phyloP scores from a whole-genome alignment of 2,113 vertebrate species.

The Xyliphius kryptos region DNA sequence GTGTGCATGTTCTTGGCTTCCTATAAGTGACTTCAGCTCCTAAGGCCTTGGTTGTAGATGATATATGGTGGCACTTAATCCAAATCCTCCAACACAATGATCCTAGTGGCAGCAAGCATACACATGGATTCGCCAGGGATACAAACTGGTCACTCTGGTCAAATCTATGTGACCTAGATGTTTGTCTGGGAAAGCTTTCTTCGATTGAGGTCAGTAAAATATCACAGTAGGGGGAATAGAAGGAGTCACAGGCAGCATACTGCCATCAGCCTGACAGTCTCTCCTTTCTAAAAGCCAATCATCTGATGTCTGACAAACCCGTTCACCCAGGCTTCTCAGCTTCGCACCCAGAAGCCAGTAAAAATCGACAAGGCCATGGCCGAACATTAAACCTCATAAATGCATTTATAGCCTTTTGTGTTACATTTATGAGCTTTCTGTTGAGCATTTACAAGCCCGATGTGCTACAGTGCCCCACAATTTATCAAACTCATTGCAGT shows the following conservation, averaged over 20 bases:
- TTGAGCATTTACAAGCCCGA: conserved; percentile 20
- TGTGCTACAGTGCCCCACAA: conserved; percentile 8
- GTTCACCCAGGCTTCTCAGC: conserved; percentile 6
- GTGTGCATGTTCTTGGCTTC: conserved; percentile 17
- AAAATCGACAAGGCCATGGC: conserved; percentile 32
- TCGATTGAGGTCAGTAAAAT: conserved; percentile 35
- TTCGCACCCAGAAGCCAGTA: conserved; percentile 20
- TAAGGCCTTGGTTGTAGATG: conserved; percentile 10
- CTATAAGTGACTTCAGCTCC: conserved; percentile 25
- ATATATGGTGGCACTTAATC: conserved; percentile 19
- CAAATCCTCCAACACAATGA: too few relatives aligned
- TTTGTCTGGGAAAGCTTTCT: too few relatives aligned
- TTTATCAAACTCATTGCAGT: conserved; percentile 30
- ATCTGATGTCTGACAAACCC: conserved; percentile 31
- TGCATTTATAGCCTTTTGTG: conserved; percentile 21
- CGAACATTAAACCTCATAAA: conserved; percentile 35
- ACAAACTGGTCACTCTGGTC: conserved; percentile 4
- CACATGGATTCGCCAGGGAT: too few relatives aligned
- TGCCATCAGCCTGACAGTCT: conserved; percentile 1
- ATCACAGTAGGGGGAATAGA: conserved; percentile 18
- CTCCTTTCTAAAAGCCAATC: conserved; percentile 14
- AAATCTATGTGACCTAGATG: conserved; percentile 32
- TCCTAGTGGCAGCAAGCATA: conserved; percentile 4
- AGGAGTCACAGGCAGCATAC: neutral
- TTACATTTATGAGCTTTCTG: conserved; percentile 29